phyloP scores from a whole-genome alignment of 2,888 invertebrate species.

The Plutella xylostella region DNA sequence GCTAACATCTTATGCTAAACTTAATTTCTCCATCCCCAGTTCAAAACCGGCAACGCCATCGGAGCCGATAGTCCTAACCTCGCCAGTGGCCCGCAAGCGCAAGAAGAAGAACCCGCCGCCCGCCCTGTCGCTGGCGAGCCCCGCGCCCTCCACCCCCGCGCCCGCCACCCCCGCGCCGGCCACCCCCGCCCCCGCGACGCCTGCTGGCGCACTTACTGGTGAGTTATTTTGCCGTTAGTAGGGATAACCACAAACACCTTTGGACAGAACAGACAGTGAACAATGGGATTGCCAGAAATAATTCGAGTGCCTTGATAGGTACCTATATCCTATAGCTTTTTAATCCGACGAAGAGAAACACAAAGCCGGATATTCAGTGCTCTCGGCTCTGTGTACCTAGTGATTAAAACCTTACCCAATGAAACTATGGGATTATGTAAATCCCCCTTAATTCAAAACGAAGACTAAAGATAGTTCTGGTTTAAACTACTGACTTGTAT shows the following conservation, averaged over 20 bases:
- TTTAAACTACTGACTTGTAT: too few relatives aligned
- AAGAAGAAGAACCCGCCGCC: constrained; percentile 31
- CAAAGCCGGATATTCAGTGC: too few relatives aligned
- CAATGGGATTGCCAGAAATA: not conserved
- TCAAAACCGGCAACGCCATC: constrained; percentile 21
- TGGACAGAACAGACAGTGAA: not conserved
- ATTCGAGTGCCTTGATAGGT: not conserved
- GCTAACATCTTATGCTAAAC: too few relatives aligned
- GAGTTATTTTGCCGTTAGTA: not conserved
- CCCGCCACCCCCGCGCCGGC: constrained; percentile 16
- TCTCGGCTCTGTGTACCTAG: too few relatives aligned
- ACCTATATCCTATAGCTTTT: not conserved
- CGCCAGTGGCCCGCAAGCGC: constrained; percentile 39
- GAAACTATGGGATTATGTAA: too few relatives aligned
- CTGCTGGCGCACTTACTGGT: constrained; percentile 7
- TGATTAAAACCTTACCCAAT: too few relatives aligned
- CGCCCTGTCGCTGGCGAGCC: constrained; percentile 10
- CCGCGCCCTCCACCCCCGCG: constrained; percentile 13
- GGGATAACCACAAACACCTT: not conserved
- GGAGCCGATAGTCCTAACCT: constrained; percentile 25
- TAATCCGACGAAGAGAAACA: not conserved
- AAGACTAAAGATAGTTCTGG: too few relatives aligned
- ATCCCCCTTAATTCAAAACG: too few relatives aligned
- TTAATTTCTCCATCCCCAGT: constrained; percentile 16
- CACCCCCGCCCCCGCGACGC: constrained; percentile 23